Conservation (phyloP, 2,888 invertebrate species). For the Stenodera caucasica region DNA sequence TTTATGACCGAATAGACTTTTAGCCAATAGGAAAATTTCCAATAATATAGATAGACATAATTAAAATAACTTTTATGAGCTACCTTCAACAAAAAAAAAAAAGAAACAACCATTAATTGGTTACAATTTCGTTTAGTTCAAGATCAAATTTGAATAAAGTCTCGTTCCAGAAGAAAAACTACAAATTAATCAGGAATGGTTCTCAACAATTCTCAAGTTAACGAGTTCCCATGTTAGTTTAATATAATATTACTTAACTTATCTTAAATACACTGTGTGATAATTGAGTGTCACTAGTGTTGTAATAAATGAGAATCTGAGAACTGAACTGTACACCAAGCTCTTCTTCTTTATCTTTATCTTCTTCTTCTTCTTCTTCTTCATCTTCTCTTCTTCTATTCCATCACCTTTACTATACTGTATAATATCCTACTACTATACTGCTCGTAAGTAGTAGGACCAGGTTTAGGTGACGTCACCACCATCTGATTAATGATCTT, state of each 20-base stretch:
- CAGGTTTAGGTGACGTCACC: constrained; percentile 40
- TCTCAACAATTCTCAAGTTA: not conserved
- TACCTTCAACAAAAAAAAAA: no score
- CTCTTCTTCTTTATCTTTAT: not conserved
- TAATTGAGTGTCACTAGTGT: constrained; percentile 49
- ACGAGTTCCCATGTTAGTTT: constrained; percentile 29
- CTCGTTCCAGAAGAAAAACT: no score
- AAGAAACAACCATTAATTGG: no score
- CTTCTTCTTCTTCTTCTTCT: not conserved
- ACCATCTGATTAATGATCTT: constrained; percentile 54
- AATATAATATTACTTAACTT: constrained; percentile 35
- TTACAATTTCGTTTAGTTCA: no score
- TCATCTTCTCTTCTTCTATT: no score
- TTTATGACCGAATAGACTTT: no score
- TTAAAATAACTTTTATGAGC: no score
- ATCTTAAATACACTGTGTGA: constrained; percentile 42
- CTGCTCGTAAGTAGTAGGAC: constrained; percentile 21
- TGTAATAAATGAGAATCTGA: constrained; percentile 47
- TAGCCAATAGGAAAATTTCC: no score
- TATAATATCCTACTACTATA: not conserved
- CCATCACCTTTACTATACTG: not conserved
- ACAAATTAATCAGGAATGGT: not conserved
- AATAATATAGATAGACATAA: no score
- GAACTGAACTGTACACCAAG: constrained; percentile 13
- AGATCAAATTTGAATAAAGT: no score